Conservation (phyloP, 2,888 invertebrate genomes). For the Tenthredo scrophulariae region DNA sequence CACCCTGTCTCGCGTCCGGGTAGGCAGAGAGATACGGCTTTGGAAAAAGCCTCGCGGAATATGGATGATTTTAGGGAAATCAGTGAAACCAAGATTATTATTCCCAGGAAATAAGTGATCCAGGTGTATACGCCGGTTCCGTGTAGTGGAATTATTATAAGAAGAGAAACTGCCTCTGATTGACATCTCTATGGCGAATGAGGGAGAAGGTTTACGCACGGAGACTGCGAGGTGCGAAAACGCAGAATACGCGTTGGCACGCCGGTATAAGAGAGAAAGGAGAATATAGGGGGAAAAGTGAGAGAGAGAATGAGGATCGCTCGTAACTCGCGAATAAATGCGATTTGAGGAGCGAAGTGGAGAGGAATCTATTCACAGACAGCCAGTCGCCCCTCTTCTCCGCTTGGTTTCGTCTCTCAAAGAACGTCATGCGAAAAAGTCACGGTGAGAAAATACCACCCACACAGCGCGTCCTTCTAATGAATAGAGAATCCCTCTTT, state of each 20-base stretch:
- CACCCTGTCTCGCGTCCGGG: background rate
- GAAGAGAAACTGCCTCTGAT: conserved; percentile 12
- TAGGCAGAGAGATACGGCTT: background rate
- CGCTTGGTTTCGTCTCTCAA: background rate
- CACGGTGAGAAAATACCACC: conserved; percentile 72
- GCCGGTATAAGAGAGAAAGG: conserved; percentile 1
- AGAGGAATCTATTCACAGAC: conserved; percentile 63
- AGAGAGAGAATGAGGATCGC: conserved; percentile 62
- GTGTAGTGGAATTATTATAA: background rate
- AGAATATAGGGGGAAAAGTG: background rate
- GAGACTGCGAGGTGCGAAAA: conserved; percentile 41
- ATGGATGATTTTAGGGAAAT: background rate
- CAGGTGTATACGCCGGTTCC: conserved; percentile 12
- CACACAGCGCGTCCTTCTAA: conserved; percentile 62
- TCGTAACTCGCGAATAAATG: conserved; percentile 74
- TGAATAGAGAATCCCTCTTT: conserved; percentile 64
- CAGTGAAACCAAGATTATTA: background rate
- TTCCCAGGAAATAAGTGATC: background rate
- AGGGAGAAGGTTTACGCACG: conserved; percentile 10
- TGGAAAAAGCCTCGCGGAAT: background rate
- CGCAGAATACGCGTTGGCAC: conserved; percentile 7
- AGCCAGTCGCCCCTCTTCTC: background rate
- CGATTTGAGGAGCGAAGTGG: conserved; percentile 68
- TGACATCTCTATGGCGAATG: conserved; percentile 37
- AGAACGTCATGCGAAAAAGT: conserved; percentile 51